Base-by-base conservation (phyloP, 2,797 vertebrate species). In the Tauraco hartlaubi region DNA sequence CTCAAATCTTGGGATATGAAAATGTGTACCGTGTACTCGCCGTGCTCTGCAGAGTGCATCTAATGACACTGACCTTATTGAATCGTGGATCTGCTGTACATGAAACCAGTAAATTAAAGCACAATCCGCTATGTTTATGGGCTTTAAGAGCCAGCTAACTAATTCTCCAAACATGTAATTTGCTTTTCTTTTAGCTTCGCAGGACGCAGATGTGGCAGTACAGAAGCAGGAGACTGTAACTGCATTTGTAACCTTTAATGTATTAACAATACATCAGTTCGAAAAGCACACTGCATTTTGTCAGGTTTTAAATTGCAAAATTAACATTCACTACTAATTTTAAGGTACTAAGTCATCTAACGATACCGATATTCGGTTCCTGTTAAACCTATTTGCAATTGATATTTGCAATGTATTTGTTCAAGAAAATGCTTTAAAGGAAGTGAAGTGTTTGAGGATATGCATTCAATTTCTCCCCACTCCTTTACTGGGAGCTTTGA, bases 401-500 rank as follows among this genome's bases (percentile, higher is more conserved):
- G 82, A 51, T 79, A 48, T 8, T 59, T 76, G 48, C 44, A 81
- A 28, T 17, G 29, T 5, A 41, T 61, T 81, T 85, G 59, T 80
- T 78, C 77, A 90, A 63, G 54, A 48, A 67, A 69, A 43, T 44
- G 26, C 48, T 85, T 75, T 64, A 91, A 83, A 94, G 62, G 35
- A 44, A 21, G 33, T 73, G 37, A 90, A 72, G 35, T 77, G 67
- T 92, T 92, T 68, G 68, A 87, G 59, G 87, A 46, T 51, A 23
- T 29, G 43, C 35, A 56, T 94, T 76, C 91, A 76, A 72, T 78
- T 81, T 76, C 52, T 54, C 49, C 75, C 33, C 17, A 7, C 90
- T 80, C 77, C 77, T 89, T 88, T 59, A 48, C 63, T 77, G 83
- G 75, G 84, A 85, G 48, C 77, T 94, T 94, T 92, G 94, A 88